Evolutionary conservation across 2,888 invertebrate species (phyloP).

Genomic region (Hypena proboscidalis): DNA sequence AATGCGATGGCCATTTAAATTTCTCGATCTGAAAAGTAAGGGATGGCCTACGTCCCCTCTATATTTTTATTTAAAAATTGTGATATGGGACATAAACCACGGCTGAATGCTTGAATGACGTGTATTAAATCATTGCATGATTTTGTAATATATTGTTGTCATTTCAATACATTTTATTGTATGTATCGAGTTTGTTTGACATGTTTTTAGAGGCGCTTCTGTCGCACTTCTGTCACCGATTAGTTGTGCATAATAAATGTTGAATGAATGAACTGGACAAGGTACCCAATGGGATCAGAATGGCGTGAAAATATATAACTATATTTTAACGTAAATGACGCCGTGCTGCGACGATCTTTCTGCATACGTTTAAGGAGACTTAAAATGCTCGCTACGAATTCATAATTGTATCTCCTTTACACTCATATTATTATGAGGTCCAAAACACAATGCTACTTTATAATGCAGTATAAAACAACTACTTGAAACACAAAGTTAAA

Average conservation of each 20-base stretch:
- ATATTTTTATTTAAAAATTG: too few relatives aligned
- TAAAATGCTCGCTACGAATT: too few relatives aligned
- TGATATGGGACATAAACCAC: constrained; percentile 4
- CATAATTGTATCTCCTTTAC: too few relatives aligned
- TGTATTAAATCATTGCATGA: constrained; percentile 37
- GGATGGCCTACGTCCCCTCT: too few relatives aligned
- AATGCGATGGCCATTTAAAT: too few relatives aligned
- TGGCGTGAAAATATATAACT: constrained; percentile 1
- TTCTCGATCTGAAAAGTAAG: too few relatives aligned
- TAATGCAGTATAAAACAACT: too few relatives aligned
- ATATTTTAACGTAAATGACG: constrained; percentile 4
- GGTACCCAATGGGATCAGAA: constrained; percentile 25
- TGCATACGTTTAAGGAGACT: too few relatives aligned
- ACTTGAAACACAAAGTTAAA: too few relatives aligned
- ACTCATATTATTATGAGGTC: too few relatives aligned
- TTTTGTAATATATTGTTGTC: constrained; percentile 48
- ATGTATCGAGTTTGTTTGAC: constrained; percentile 52
- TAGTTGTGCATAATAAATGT: constrained; percentile 52
- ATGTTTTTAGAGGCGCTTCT: constrained; percentile 61
- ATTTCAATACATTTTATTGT: constrained; percentile 42
- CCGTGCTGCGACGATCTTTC: background rate
- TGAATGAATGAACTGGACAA: constrained; percentile 31
- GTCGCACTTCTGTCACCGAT: constrained; percentile 67
- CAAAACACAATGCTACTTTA: too few relatives aligned
- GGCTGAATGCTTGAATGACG: constrained; percentile 24